Percentiles rank a stretch among this genome's conserved stretches.
Evolutionary conservation across 2,797 vertebrate species (phyloP).

Genomic region (Morus bassanus): DNA sequence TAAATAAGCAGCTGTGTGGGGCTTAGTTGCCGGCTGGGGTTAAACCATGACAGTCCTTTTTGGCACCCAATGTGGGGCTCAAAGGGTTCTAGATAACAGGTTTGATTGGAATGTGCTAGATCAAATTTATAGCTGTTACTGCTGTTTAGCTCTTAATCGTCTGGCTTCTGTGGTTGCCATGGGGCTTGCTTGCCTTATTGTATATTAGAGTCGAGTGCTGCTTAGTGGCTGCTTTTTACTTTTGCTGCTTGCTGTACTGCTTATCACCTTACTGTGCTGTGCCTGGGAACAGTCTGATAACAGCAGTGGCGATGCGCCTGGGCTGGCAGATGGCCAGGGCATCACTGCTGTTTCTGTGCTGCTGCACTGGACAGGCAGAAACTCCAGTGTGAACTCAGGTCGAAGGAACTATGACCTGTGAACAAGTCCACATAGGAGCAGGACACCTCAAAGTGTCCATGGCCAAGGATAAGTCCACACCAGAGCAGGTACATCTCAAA

Average conservation of each 20-base stretch:
- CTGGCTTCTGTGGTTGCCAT: neutral
- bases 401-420: neutral
- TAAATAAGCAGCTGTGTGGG: no score
- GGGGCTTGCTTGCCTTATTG: neutral
- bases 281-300: neutral
- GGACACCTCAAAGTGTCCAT: neutral
- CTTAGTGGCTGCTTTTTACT: neutral
- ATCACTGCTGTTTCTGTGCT: neutral
- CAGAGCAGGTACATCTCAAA: neutral
- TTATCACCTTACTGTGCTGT: neutral
- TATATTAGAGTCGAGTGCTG: neutral
- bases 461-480: no score
- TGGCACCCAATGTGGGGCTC: neutral
- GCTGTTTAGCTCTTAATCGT: neutral
- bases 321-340: neutral
- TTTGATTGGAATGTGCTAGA: neutral
- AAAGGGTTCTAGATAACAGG: neutral
- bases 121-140: neutral
- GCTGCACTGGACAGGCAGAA: neutral
- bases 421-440: neutral
- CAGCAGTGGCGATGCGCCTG: neutral
- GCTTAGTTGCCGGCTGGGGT: no score
- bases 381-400: neutral
- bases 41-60: no score
- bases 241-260: no score